Conservation (phyloP, 1,140 invertebrate genomes). For the Rhagoletis pomonella region DNA sequence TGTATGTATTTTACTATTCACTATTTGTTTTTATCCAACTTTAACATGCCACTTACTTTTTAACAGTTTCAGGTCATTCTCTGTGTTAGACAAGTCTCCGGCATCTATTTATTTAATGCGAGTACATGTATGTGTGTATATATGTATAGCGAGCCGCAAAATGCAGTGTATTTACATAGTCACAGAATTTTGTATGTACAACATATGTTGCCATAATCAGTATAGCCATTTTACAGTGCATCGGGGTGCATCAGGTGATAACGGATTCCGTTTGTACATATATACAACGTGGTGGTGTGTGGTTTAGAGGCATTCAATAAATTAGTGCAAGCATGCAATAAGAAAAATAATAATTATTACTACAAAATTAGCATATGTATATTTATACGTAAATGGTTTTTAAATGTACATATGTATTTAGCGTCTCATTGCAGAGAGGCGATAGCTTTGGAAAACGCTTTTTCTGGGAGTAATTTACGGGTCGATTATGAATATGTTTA, state of each 20-base stretch:
- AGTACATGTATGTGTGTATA: no score
- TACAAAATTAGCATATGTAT: neutral
- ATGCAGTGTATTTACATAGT: conserved; percentile 60
- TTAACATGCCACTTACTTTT: conserved; percentile 68
- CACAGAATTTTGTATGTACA: neutral
- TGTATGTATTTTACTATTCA: neutral
- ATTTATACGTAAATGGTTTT: neutral
- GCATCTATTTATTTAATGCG: conserved; percentile 59
- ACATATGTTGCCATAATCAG: conserved; percentile 26
- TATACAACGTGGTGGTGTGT: neutral
- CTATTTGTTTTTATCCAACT: neutral
- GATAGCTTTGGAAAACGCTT: neutral
- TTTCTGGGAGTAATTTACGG: no score
- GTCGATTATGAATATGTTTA: no score
- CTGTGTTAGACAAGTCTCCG: conserved; percentile 61
- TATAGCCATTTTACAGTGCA: conserved; percentile 6
- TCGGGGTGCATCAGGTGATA: conserved; percentile 28
- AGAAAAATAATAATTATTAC: neutral
- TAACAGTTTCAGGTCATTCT: conserved; percentile 62
- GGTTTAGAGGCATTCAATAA: neutral
- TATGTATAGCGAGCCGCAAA: conserved; percentile 15
- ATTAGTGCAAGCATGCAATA: conserved; percentile 33
- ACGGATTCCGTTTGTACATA: neutral
- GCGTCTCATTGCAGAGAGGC: neutral
- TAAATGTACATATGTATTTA: neutral